Conservation (phyloP, 2,888 invertebrate genomes). For the Neoitamus cyanurus region DNA sequence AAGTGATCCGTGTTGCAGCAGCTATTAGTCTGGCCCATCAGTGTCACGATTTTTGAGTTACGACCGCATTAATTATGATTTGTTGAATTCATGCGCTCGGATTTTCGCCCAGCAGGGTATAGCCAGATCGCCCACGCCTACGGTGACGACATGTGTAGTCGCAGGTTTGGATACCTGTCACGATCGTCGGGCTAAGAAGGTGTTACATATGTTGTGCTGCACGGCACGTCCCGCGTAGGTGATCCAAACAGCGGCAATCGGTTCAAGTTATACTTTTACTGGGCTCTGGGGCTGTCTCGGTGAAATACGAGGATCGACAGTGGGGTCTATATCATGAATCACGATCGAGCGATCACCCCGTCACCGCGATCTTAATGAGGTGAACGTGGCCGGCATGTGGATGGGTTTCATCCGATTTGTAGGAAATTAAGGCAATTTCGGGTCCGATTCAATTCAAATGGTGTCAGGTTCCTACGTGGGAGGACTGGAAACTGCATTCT, state of each 20-base stretch:
- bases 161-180: not conserved
- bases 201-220: not conserved
- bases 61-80: constrained; percentile 13
- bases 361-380: not conserved
- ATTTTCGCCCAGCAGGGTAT: not conserved
- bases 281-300: not conserved
- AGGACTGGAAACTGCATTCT: not conserved
- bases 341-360: not conserved
- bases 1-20: not conserved
- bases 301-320: not conserved
- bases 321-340: not conserved
- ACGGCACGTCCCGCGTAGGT: not conserved
- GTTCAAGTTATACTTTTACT: not conserved
- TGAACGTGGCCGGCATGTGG: constrained; percentile 10
- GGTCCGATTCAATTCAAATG: not conserved
- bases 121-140: constrained; percentile 9
- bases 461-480: not conserved
- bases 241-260: not conserved
- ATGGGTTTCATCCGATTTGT: not conserved
- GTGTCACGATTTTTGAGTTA: constrained; percentile 7
- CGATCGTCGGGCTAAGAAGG: not conserved
- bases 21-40: not conserved
- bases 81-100: not conserved
- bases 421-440: not conserved
- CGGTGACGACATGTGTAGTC: not conserved